Evolutionary conservation across 2,888 invertebrate genomes (phyloP).

Genomic region (Trichopoda pennipes): DNA sequence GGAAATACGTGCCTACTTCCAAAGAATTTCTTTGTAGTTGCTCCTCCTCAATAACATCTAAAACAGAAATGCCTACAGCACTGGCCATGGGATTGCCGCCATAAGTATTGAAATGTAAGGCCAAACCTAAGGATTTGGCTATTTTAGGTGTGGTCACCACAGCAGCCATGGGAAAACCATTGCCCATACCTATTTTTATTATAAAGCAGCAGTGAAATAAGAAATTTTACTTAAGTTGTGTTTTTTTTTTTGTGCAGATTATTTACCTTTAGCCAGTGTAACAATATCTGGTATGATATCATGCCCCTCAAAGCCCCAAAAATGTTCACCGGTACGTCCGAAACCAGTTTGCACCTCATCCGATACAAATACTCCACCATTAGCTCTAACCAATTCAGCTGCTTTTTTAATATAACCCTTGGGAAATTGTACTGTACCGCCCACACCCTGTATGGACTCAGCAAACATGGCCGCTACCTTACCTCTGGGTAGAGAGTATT

Average conservation of each 20-base stretch:
- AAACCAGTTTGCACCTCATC: slow-evolving; percentile 99
- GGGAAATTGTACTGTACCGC: slow-evolving; percentile 96
- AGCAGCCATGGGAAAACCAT: slow-evolving; percentile 97
- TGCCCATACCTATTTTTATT: slow-evolving; percentile 85
- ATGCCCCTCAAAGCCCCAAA: slow-evolving; percentile 97
- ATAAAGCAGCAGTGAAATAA: background rate
- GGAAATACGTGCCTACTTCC: slow-evolving; percentile 90
- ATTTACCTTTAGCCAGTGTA: slow-evolving; percentile 93
- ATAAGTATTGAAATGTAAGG: slow-evolving; percentile 96
- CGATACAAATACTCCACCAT: slow-evolving; percentile 93
- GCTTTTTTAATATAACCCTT: slow-evolving; percentile 92
- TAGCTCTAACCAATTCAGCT: slow-evolving; percentile 87
- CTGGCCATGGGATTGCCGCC: slow-evolving; percentile 97
- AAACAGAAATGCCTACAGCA: slow-evolving; percentile 93
- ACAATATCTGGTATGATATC: slow-evolving; percentile 95
- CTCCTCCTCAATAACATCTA: slow-evolving; percentile 96
- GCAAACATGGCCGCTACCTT: slow-evolving; percentile 94
- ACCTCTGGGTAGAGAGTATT: slow-evolving; percentile 89
- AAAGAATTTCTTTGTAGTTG: slow-evolving; percentile 89
- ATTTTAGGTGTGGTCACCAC: slow-evolving; percentile 95
- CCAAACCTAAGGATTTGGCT: slow-evolving; percentile 88
- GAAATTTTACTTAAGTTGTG: no score
- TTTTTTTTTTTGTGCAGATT: no score
- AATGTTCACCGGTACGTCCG: slow-evolving; percentile 95
- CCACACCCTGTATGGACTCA: slow-evolving; percentile 98